Base-by-base conservation (phyloP, 2,888 invertebrate genomes). In the Patella ulyssiponensis region DNA sequence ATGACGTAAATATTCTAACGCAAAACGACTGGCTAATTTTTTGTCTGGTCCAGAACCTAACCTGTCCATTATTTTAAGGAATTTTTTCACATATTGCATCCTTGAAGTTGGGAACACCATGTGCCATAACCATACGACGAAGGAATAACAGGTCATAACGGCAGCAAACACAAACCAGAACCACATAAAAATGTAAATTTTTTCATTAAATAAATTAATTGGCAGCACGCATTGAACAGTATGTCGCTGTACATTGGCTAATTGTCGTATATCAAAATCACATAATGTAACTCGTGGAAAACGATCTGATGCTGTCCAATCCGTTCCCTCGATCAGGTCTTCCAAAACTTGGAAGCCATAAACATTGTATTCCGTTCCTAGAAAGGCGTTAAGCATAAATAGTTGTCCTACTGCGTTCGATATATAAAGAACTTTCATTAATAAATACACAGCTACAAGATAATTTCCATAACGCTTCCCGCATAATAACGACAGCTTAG, bases 391-490 rank as follows among this genome's bases (percentile, higher is more conserved):
- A 80, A 93, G 88, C 82, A 92, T 85, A 83, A 92, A 91, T 77
- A 93, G 88, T 84, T 93, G 92, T 20, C 91, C 91, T n/a, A 92
- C 87, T 44, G 90, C 90, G 81, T 92, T 92, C 44, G 87, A 82
- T 77, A 92, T 89, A 80, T 92, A 92, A 12, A 92, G 84, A 58
- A 90, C 74, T 84, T 92, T 92, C 80, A 89, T 88, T 80, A 91
- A 86, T 69, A 92, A 85, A 83, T 93, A 93, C 44, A 92, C 88
- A 70, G 91, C 86, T 2, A 92, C 89, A 20, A 93, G 89, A 84
- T 92, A 93, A 78, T 92, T 92, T 9, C 93, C 93, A 85, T 92
- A 92, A 74, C 92, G 87, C 79, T 91, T 91, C 15, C 92, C 92
- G 75, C 90, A 89, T 23, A 90, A 81, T 71, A 89, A 83, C 51